Percentiles rank a stretch among this genome's conserved stretches.
phyloP scores from a whole-genome alignment of 2,888 invertebrate genomes.

The Rotaria socialis region DNA sequence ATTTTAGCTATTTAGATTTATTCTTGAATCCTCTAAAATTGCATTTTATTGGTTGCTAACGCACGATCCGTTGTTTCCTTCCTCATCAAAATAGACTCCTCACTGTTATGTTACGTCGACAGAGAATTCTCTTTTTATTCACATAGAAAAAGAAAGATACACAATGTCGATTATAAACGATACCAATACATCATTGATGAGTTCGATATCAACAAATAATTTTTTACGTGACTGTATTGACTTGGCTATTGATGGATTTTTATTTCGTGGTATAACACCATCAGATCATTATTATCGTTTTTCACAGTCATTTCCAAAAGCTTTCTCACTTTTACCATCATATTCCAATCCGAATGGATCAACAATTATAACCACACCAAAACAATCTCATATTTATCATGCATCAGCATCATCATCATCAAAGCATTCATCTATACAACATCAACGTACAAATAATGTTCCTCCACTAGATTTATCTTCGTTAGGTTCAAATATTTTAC shows the following conservation, averaged over 20 bases:
- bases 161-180: background rate
- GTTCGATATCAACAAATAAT: background rate
- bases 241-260: slow-evolving; percentile 22
- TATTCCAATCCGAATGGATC: background rate
- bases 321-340: background rate
- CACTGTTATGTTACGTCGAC: too few species aligned
- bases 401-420: slow-evolving; percentile 3
- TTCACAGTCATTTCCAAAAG: slow-evolving; percentile 1
- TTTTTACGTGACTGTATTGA: slow-evolving; percentile 21
- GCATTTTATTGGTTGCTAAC: background rate
- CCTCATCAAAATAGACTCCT: background rate
- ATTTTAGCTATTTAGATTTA: background rate
- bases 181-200: background rate
- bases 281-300: slow-evolving; percentile 22
- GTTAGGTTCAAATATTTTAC: background rate
- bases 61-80: background rate
- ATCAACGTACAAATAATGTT: background rate
- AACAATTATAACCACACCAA: background rate
- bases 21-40: background rate
- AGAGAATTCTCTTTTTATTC: too few species aligned
- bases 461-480: background rate
- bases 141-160: too few species aligned
- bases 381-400: background rate
- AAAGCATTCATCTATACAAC: background rate
- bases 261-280: slow-evolving; percentile 20